Evolutionary conservation across 2,888 invertebrate species (phyloP).

Genomic region (Camponotus fellah): DNA sequence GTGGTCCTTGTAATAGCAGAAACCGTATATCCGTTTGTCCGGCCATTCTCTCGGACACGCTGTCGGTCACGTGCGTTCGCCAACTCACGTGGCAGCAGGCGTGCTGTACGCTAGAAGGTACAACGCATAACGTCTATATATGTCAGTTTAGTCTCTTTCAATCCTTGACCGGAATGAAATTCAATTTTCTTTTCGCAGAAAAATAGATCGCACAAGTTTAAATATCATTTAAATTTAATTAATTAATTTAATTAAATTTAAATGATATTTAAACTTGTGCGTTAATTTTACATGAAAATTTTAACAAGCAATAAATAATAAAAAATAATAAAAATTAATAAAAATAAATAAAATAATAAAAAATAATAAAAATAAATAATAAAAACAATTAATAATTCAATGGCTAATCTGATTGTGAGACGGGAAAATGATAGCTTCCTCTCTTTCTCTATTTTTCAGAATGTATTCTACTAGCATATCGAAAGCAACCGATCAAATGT

Average conservation of each 20-base stretch:
- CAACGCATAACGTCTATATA: background rate
- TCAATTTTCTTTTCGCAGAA: background rate
- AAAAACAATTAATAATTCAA: background rate
- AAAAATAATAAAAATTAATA: no score
- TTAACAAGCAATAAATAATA: background rate
- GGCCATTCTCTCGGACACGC: constrained; percentile 61
- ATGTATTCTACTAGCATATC: background rate
- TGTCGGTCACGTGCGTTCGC: constrained; percentile 66
- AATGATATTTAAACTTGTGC: no score
- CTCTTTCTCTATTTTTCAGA: background rate
- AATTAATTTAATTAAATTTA: no score
- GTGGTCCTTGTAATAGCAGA: constrained; percentile 58
- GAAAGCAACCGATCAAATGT: background rate
- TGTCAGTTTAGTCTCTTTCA: background rate
- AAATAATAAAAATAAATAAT: no score
- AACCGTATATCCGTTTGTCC: constrained; percentile 65
- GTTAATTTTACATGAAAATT: background rate
- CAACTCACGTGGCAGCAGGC: constrained; percentile 67
- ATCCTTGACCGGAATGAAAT: background rate
- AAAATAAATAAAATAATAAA: no score
- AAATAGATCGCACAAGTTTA: background rate
- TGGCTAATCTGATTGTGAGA: background rate
- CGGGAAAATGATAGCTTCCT: background rate
- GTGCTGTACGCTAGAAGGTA: constrained; percentile 32
- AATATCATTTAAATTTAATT: background rate